These are phyloP conservation scores for Coleophora deauratella DNA, from an alignment of 2,888 invertebrate species.

Conservation along the genomic window DNA sequence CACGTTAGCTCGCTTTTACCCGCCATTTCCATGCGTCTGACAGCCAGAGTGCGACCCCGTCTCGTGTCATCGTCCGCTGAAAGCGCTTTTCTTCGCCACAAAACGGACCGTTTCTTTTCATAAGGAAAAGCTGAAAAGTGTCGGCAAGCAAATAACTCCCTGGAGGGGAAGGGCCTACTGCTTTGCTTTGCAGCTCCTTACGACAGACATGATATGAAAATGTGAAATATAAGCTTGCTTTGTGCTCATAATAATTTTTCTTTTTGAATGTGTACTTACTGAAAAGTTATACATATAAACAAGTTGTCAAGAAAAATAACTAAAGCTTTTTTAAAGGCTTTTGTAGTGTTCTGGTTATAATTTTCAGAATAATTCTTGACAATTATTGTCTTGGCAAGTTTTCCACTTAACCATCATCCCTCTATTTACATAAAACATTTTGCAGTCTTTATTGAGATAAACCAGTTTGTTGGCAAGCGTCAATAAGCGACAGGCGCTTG, in stretches of 20 bases:
- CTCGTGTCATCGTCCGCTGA: slow-evolving; percentile 74
- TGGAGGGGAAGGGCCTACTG: slow-evolving; percentile 68
- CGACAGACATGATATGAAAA: slow-evolving; percentile 52
- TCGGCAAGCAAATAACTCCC: slow-evolving; percentile 73
- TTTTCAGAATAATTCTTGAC: too few relatives aligned
- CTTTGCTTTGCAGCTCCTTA: slow-evolving; percentile 60
- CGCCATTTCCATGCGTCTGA: slow-evolving; percentile 62
- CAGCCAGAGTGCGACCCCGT: slow-evolving; percentile 68
- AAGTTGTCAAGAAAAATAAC: too few relatives aligned
- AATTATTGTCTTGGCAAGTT: too few relatives aligned
- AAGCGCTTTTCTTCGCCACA: slow-evolving; percentile 71
- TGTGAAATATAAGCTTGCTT: slow-evolving; percentile 44
- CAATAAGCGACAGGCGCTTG: not conserved
- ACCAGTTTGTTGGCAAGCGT: slow-evolving; percentile 49
- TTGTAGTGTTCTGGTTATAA: too few relatives aligned
- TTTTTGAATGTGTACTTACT: too few relatives aligned
- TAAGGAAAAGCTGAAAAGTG: slow-evolving; percentile 73
- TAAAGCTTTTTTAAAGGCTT: too few relatives aligned
- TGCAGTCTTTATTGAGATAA: slow-evolving; percentile 27
- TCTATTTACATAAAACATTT: not conserved
- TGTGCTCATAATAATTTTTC: slow-evolving; percentile 17
- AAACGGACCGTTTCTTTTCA: slow-evolving; percentile 73
- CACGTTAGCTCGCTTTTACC: slow-evolving; percentile 62
- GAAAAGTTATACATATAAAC: too few relatives aligned
- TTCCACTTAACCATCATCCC: too few relatives aligned